phyloP scores from a whole-genome alignment of 2,888 invertebrate species.

The Drosophila falleni region DNA sequence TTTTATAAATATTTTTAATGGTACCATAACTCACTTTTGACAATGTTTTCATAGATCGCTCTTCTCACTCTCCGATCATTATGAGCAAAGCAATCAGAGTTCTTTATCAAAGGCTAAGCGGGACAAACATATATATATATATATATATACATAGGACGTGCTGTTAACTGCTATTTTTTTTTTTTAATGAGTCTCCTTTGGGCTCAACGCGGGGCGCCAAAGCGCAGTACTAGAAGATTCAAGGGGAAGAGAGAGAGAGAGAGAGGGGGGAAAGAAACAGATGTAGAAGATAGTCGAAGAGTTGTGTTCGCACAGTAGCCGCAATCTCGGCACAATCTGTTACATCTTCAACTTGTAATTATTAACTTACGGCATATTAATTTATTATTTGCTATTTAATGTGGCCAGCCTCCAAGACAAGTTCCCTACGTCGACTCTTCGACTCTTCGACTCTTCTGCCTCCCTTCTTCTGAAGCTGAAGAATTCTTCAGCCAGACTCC shows the following conservation, averaged over 20 bases:
- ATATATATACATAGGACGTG: conserved; percentile 30
- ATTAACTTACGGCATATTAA: conserved; percentile 81
- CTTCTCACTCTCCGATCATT: conserved; percentile 18
- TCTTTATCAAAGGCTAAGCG: conserved; percentile 5
- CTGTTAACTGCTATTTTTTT: conserved; percentile 29
- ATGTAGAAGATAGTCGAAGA: conserved; percentile 53
- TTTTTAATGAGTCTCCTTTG: conserved; percentile 74
- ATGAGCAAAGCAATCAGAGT: conserved; percentile 21
- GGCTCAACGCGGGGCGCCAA: conserved; percentile 48
- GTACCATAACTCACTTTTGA: conserved; percentile 14
- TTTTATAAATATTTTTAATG: conserved; percentile 24
- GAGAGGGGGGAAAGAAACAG: conserved; percentile 28
- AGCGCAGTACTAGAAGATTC: conserved; percentile 1
- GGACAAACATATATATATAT: neutral
- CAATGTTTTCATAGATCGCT: neutral
- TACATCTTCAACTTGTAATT: conserved; percentile 74
- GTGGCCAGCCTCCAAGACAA: conserved; percentile 68
- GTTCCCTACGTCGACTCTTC: conserved; percentile 1
- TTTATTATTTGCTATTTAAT: conserved; percentile 81
- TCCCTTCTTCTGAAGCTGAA: conserved; percentile 2
- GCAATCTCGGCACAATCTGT: conserved; percentile 71
- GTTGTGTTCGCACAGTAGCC: conserved; percentile 68
- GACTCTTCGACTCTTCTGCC: neutral
- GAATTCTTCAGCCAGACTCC: conserved; percentile 2
- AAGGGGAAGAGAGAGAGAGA: conserved; percentile 3